Percentiles rank a stretch among this genome's conserved stretches.
Conservation (phyloP, 2,797 vertebrate genomes). For the Rhinella marina region DNA sequence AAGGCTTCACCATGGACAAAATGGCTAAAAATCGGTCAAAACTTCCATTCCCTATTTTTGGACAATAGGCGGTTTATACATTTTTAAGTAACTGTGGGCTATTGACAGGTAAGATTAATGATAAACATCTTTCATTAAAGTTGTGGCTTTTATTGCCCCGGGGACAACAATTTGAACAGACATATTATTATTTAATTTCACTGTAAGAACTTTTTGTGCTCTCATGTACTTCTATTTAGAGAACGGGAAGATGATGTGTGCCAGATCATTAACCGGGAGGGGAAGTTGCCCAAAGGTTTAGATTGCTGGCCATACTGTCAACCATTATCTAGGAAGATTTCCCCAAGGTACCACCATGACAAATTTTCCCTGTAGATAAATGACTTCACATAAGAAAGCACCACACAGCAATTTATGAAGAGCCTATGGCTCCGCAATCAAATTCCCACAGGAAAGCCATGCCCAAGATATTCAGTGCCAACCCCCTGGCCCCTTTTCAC, state of each 20-base stretch:
- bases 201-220: slow-evolving; percentile 5
- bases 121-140: not conserved
- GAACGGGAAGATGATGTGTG: not conserved
- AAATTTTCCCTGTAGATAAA: no score
- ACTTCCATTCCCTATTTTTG: no score
- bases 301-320: slow-evolving; percentile 1
- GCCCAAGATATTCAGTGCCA: no score
- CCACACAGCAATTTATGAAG: no score
- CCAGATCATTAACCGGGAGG: slow-evolving; percentile 47
- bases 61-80: no score
- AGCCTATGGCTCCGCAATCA: no score
- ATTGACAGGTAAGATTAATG: not conserved
- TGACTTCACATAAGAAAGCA: no score
- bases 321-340: not conserved
- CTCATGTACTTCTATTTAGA: not conserved
- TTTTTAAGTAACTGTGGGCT: not conserved
- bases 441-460: no score
- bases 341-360: not conserved
- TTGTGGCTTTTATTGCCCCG: not conserved
- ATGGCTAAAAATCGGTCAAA: no score
- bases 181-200: not conserved
- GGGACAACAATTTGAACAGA: not conserved
- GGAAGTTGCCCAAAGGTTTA: slow-evolving; percentile 35
- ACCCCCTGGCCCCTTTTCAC: not conserved
- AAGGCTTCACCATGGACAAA: no score